Conservation (phyloP, 2,113 vertebrate genomes). For the Procapra przewalskii region DNA sequence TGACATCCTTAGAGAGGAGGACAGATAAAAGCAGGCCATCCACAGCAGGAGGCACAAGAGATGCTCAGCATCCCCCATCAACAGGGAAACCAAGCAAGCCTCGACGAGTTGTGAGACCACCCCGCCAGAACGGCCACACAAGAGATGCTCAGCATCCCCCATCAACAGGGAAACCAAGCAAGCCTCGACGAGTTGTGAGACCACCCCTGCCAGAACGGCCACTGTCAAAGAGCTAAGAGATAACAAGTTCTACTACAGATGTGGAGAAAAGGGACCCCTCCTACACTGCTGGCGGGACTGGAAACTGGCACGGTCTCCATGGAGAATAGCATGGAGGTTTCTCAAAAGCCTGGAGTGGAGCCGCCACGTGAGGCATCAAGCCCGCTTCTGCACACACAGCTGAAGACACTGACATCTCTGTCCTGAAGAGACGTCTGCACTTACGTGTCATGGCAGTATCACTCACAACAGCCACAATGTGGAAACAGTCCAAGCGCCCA, state of each 20-base stretch:
- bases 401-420: background rate
- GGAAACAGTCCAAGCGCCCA: background rate
- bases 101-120: background rate
- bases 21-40: background rate
- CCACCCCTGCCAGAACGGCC: background rate
- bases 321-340: background rate
- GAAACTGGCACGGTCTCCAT: too few relatives aligned
- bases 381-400: background rate
- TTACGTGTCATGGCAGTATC: background rate
- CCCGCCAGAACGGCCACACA: too few relatives aligned
- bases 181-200: background rate
- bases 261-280: background rate
- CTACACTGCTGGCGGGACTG: accelerated
- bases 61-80: background rate
- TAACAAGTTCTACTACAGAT: background rate
- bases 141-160: background rate
- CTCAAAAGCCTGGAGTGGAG: too few relatives aligned
- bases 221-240: background rate
- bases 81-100: background rate
- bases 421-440: background rate
- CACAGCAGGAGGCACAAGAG: background rate
- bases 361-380: background rate
- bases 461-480: background rate
- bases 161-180: background rate
- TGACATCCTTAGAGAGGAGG: background rate